Evolutionary conservation across 64 coral and sea anemone genomes (phyloP), one percentile per base, ranked within the genome.

Genomic region (Pocillopora verrucosa): DNA sequence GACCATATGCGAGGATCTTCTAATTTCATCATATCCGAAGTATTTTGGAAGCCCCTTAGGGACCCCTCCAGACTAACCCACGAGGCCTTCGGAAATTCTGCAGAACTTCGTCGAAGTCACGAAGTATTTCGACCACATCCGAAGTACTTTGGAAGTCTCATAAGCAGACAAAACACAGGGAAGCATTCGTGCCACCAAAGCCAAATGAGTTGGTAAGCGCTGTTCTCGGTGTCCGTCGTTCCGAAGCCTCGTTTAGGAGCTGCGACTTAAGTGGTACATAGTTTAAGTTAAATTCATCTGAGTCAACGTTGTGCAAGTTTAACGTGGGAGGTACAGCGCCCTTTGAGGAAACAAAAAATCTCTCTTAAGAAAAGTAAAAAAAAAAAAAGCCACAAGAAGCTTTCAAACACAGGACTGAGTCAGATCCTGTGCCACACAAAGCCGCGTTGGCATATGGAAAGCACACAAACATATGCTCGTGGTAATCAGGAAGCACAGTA

Each of bases 151-250:
- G 10, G 14, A 35, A 45, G 15, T 38, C 22, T 65, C 60, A 72
- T 16, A 34, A 67, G 26, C 17, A 41, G 19, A 56, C 57, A 13
- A 99, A 80, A 80, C 97, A 99, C 87, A 99, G 90, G 63, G 88
- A 93, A 60, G 93, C 91, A 73, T 95, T 99, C 22, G 97, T 99
- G 15, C 97, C 97, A 5, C 97, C 97, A 78, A 99, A 99, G 11
- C 97, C 97, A 75, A 99, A 99, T 34, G 97, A 99, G 79, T 95
- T 99, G 0, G 94, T 95, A 34, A 99, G 74, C 5, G 94, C 97
- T 34, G 73, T 88, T 68, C 79, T 76, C 36, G 86, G 24, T 30
- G 30, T 30, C 41, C 41, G 41, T 51, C 41, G 41, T 51, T 51
- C 3, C 22, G 61, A 37, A 34, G 82, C 56, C 10, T 77, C 38